A percentile compares a stretch with the other conserved stretches of the same genome.
Conservation (phyloP, 1,140 invertebrate species). For the Brachionus paranguensis region DNA sequence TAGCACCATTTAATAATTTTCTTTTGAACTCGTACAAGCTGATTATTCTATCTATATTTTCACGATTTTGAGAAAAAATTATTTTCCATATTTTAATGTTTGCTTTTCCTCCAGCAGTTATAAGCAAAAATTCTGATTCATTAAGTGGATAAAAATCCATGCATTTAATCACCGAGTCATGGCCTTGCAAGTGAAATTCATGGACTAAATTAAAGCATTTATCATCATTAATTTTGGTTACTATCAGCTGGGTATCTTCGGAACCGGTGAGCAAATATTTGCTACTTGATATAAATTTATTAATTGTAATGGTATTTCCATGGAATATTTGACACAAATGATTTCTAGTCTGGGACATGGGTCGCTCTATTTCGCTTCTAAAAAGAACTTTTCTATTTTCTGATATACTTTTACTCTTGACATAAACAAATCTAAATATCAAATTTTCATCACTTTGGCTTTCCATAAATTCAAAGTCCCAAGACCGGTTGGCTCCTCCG, state of each 20-base stretch:
- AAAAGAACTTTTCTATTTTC: not conserved
- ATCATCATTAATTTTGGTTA: not conserved
- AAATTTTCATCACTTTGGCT: not conserved
- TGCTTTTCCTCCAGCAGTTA: constrained; percentile 37
- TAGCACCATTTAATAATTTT: not conserved
- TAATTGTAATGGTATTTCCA: constrained; percentile 13
- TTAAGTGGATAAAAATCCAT: not conserved
- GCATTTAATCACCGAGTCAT: constrained; percentile 23
- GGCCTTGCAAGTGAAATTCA: constrained; percentile 37
- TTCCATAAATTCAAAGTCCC: constrained; percentile 7
- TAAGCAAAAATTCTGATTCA: not conserved
- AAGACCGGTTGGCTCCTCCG: constrained; percentile 28
- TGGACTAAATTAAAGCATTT: not conserved
- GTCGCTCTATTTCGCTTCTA: constrained; percentile 14
- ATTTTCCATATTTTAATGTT: constrained; percentile 39
- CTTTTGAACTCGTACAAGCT: constrained; percentile 25
- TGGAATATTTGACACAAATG: constrained; percentile 35
- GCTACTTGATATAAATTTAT: not conserved
- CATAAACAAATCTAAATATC: constrained; percentile 8
- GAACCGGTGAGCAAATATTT: constrained; percentile 19
- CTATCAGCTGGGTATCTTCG: constrained; percentile 31
- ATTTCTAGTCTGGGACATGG: not conserved
- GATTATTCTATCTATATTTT: not conserved
- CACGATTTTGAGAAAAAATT: not conserved
- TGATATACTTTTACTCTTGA: constrained; percentile 28